Base-by-base conservation (phyloP, 1,140 invertebrate species). In the Megalopta genalis region DNA sequence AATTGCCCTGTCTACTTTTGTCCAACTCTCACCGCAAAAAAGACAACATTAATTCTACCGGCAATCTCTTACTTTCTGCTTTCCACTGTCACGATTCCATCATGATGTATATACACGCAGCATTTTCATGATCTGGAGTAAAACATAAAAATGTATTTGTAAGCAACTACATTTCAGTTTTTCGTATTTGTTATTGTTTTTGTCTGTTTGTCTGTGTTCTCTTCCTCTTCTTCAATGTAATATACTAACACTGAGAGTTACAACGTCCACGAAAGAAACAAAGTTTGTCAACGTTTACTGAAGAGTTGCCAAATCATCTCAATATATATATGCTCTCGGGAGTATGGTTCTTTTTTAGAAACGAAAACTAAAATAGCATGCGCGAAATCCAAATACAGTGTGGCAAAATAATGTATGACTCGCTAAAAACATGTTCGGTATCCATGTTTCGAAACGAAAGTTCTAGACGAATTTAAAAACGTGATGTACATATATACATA, bases 341-440 rank as follows among this genome's bases (percentile, higher is more conserved):
- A 72, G 68, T 84, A 80, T 77, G 39, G 49, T 77, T 77, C 60
- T 78, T 78, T 52, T 84, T 67, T 62, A 49, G 70, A 72, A 85
- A 84, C 62, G 71, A 32, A 74, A 84, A 81, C 46, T 69, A 76
- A 71, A 78, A 66, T 63, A 32, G 72, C 67, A 72, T 73, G 46
- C 52, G 60, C 72, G 57, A 84, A 32, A 80, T 57, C 77, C 85
- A 86, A 87, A 87, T 87, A 87, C 85, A 87, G 83, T 80, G 64
- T 82, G 85, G 77, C 76, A 71, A 86, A 81, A 74, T 82, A 85
- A 86, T 84, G 52, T 23, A 82, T 79, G 80, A 86, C 71, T 57
- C 0, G 23, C 46, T 63, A n/a, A 52, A 63, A 32, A 63, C 57
- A 65, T 57, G 16, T 57, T 25, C 16, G 14, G 12, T 9, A 7